Evolutionary conservation across 2,888 invertebrate species (phyloP).

Genomic region (Chloroclysta siterata): DNA sequence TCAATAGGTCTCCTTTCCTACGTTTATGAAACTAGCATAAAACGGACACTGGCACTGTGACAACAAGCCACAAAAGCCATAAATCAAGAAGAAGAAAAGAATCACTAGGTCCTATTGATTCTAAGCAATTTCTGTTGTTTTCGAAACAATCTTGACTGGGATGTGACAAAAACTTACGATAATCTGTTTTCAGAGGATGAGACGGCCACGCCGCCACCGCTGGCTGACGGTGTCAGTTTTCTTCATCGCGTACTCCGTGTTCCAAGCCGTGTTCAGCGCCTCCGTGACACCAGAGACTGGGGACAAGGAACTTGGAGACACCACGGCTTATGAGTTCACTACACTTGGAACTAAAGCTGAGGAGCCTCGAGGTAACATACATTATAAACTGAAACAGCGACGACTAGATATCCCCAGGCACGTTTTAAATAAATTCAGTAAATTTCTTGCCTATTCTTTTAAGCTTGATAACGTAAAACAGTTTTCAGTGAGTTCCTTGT

Average conservation of each 20-base stretch:
- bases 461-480: neutral
- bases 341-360: constrained; percentile 38
- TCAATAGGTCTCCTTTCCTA: too few species aligned
- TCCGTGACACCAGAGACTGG: constrained; percentile 52
- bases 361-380: constrained; percentile 38
- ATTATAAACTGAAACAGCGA: too few species aligned
- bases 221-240: constrained; percentile 88
- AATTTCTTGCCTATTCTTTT: neutral
- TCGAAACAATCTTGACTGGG: neutral
- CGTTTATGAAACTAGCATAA: too few species aligned
- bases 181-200: constrained; percentile 80
- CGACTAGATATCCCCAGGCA: too few species aligned
- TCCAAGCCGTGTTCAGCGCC: constrained; percentile 78
- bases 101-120: neutral
- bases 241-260: constrained; percentile 88
- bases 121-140: neutral
- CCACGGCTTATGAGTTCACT: neutral
- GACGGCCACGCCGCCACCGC: constrained; percentile 87
- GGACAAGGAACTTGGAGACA: constrained; percentile 25
- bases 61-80: neutral
- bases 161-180: neutral
- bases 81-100: neutral
- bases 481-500: too few species aligned
- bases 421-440: too few species aligned
- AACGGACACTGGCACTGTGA: too few species aligned